Evolutionary conservation across 1,140 invertebrate species (phyloP).

Genomic region (Saccostrea echinata): DNA sequence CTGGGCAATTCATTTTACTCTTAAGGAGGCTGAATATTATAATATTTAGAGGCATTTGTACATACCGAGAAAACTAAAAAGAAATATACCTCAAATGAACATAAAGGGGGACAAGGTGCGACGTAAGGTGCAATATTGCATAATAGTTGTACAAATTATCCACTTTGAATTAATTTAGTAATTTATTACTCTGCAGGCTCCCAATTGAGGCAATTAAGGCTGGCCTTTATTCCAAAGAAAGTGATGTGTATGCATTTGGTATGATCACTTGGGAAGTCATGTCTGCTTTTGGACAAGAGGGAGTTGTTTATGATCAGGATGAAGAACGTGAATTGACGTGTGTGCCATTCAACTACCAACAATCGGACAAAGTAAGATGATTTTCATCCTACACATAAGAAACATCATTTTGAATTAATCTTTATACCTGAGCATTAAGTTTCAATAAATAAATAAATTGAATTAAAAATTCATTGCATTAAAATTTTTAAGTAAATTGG

Average conservation of each 20-base stretch:
- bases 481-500: too few relatives aligned
- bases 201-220: conserved; percentile 16
- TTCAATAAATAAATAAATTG: too few relatives aligned
- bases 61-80: too few relatives aligned
- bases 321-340: not conserved
- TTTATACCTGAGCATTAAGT: too few relatives aligned
- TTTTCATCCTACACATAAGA: not conserved
- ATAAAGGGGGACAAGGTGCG: too few relatives aligned
- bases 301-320: conserved; percentile 19
- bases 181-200: not conserved
- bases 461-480: too few relatives aligned
- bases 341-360: conserved; percentile 13
- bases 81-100: too few relatives aligned
- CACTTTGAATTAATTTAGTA: not conserved
- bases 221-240: conserved; percentile 13
- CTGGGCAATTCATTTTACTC: too few relatives aligned
- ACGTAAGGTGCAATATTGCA: too few relatives aligned
- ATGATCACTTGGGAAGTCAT: conserved; percentile 14
- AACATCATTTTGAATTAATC: not conserved
- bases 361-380: not conserved
- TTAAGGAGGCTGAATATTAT: too few relatives aligned
- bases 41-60: too few relatives aligned
- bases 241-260: conserved; percentile 18
- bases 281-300: conserved; percentile 10
- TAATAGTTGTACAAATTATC: too few relatives aligned